A percentile compares a stretch with the other conserved stretches of the same genome.
These are phyloP conservation scores for Drepana arcuata DNA, from an alignment of 1,140 invertebrate genomes.

Conservation along the genomic window DNA sequence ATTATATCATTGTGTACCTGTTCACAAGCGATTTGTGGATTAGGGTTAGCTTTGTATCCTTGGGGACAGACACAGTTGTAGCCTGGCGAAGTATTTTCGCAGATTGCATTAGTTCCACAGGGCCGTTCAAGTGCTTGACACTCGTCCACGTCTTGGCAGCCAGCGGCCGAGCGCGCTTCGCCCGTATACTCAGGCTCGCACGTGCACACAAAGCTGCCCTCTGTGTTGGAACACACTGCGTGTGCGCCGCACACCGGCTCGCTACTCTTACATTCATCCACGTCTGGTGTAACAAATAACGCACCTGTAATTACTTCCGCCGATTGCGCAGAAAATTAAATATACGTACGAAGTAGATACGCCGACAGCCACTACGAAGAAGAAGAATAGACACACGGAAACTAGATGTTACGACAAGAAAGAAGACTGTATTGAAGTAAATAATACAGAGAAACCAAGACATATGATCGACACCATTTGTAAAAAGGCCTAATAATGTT, in stretches of 20 bases:
- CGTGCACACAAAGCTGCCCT: constrained; percentile 87
- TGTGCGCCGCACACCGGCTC: constrained; percentile 83
- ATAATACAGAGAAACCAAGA: too few species aligned
- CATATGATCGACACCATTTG: too few species aligned
- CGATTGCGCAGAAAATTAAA: constrained; percentile 7
- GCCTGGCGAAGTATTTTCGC: constrained; percentile 88
- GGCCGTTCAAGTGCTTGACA: constrained; percentile 85
- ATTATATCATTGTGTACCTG: too few species aligned
- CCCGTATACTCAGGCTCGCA: constrained; percentile 89
- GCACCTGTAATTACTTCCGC: constrained; percentile 44
- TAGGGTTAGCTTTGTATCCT: constrained; percentile 88
- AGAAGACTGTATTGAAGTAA: too few species aligned
- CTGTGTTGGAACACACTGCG: constrained; percentile 88
- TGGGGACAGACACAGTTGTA: constrained; percentile 91
- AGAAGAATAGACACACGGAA: constrained; percentile 41
- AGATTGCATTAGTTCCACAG: constrained; percentile 89
- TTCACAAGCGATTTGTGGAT: constrained; percentile 88
- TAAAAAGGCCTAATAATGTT: too few species aligned
- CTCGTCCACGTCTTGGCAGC: constrained; percentile 93
- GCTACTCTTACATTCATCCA: constrained; percentile 90
- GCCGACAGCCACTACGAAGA: constrained; percentile 59
- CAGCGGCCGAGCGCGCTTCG: constrained; percentile 79
- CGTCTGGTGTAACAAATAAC: constrained; percentile 77
- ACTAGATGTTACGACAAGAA: too few species aligned
- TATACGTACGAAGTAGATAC: constrained; percentile 51